Evolutionary conservation across 2,797 vertebrate species (phyloP).

Genomic region (Scleropages formosus): DNA sequence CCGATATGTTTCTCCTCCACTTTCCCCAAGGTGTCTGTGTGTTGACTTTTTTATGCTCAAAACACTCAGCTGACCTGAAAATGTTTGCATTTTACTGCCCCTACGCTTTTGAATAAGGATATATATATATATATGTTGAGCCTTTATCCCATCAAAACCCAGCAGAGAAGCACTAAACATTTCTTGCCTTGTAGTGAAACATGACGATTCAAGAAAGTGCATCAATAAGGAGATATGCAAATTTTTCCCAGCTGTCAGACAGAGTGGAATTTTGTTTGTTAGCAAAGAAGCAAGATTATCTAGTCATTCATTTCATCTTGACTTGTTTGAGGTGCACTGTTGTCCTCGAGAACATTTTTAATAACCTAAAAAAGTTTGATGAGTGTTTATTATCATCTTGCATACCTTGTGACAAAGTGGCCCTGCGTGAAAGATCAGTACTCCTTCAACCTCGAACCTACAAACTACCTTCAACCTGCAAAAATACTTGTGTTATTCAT

Average conservation of each 20-base stretch:
- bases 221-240: conserved; percentile 37
- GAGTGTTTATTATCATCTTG: not conserved
- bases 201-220: not conserved
- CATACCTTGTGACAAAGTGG: not conserved
- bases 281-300: conserved; percentile 49
- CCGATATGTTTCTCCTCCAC: not conserved
- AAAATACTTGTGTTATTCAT: not conserved
- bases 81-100: too few relatives aligned
- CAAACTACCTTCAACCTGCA: not conserved
- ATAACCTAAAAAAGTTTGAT: conserved; percentile 37
- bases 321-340: conserved; percentile 40
- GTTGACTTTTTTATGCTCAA: too few relatives aligned
- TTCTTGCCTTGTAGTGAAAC: too few relatives aligned
- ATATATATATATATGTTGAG: too few relatives aligned
- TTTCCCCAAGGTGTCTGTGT: too few relatives aligned
- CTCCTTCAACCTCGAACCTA: not conserved
- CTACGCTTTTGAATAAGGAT: too few relatives aligned
- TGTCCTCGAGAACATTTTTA: conserved; percentile 35
- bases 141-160: not conserved
- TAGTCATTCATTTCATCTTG: conserved; percentile 28
- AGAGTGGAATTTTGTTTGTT: conserved; percentile 46
- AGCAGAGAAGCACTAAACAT: too few relatives aligned
- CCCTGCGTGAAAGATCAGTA: not conserved
- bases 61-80: too few relatives aligned
- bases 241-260: conserved; percentile 37